A percentile compares a stretch with the other conserved stretches of the same genome.
phyloP scores from a whole-genome alignment of 2,797 vertebrate genomes.

The Danio kyathit region DNA sequence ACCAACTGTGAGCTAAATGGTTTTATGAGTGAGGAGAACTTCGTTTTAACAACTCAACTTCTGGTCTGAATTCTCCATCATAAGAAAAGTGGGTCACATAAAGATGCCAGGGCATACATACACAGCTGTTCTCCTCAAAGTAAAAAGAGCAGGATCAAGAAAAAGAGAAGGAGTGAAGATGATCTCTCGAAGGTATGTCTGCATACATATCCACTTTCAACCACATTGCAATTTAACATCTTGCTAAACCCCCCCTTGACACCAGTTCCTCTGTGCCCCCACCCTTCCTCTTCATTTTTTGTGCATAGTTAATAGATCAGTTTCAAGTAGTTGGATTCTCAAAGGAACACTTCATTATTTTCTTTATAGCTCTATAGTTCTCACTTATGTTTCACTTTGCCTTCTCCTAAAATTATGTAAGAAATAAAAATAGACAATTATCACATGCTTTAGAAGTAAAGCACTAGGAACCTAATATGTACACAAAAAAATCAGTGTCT shows the following conservation, averaged over 20 bases:
- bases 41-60: constrained; percentile 45
- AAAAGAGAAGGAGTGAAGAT: constrained; percentile 20
- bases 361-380: not conserved
- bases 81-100: constrained; percentile 69
- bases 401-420: not conserved
- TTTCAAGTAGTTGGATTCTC: not conserved
- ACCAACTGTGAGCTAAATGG: not conserved
- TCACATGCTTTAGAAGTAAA: not conserved
- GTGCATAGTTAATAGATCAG: not conserved
- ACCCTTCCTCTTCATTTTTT: constrained; percentile 66
- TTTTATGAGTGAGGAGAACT: constrained; percentile 22
- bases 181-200: constrained; percentile 76
- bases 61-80: constrained; percentile 42
- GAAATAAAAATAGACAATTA: not conserved
- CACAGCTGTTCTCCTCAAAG: constrained; percentile 36
- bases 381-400: not conserved
- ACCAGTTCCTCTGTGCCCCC: constrained; percentile 62
- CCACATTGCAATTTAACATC: constrained; percentile 79
- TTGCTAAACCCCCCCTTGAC: constrained; percentile 63
- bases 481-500: too few species aligned
- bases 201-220: constrained; percentile 81
- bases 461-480: not conserved
- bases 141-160: constrained; percentile 28
- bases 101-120: constrained; percentile 58
- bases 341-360: not conserved